Base-by-base conservation (phyloP, 2,797 vertebrate species). In the Muraenolepis orangiensis region DNA sequence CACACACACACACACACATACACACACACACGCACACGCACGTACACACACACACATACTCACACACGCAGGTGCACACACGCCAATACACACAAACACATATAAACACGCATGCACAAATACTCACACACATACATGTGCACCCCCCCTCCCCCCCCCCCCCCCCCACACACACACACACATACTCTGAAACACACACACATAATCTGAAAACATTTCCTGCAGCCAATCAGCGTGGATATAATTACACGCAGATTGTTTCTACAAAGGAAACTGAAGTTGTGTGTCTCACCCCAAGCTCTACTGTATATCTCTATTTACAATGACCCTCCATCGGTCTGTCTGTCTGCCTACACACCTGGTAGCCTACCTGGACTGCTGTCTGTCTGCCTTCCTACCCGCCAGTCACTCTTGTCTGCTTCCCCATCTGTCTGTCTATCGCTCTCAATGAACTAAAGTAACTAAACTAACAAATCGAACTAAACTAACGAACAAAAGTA, bases 211-310 rank as follows among this genome's bases (percentile, higher is more conserved):
- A 82, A 82, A 82, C 81, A 85, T 85, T 92, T 93, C 91, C 91
- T 91, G 78, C 83, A 78, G 76, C 89, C 91, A 94, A 91, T 92
- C 88, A 89, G 85, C 69, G 76, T 72, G 66, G 78, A 89, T 91
- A 92, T 92, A 93, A 93, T 92, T 92, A 92, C 84, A 87, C 78
- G 71, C 89, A 92, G 88, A 91, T 90, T 93, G 91, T 93, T 91
- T 87, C 81, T 87, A 84, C 83, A 86, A 84, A 91, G 88, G 87
- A 91, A 91, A 86, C 68, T 61, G 80, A 84, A 76, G 79, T 82
- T 78, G 81, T 86, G 73, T 73, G 66, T 74, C 76, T 82, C 77
- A n/a, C n/a, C n/a, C n/a, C n/a, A n/a, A n/a, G n/a, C n/a, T n/a
- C n/a, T n/a, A n/a, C n/a, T n/a, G n/a, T 8, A 18, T n/a, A n/a